Percentiles rank a stretch among this genome's conserved stretches.
These are phyloP conservation scores for Scaptomyza flava DNA, from an alignment of 2,888 invertebrate genomes.

Conservation along the genomic window DNA sequence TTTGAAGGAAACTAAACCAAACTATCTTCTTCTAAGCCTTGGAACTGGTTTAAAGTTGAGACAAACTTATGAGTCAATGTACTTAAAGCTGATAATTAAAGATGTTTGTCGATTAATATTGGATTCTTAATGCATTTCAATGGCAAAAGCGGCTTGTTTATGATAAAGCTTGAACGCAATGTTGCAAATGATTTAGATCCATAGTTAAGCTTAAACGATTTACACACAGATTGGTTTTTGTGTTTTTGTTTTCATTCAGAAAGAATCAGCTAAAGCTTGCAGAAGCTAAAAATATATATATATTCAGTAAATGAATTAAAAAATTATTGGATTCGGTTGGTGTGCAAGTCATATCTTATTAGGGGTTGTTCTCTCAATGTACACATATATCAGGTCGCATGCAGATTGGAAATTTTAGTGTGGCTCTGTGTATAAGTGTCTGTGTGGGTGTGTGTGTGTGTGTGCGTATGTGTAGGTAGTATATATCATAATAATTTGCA, in stretches of 20 bases:
- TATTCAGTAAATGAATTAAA: slow-evolving; percentile 12
- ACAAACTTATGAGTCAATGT: neutral
- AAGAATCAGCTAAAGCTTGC: slow-evolving; percentile 13
- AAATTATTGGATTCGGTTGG: slow-evolving; percentile 23
- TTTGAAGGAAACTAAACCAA: no score
- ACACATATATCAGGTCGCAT: slow-evolving; percentile 22
- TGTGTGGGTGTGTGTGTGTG: slow-evolving; percentile 4
- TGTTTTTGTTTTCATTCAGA: neutral
- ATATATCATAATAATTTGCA: slow-evolving; percentile 52
- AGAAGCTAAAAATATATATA: slow-evolving; percentile 8
- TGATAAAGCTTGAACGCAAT: slow-evolving; percentile 31
- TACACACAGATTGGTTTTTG: neutral
- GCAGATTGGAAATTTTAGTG: slow-evolving; percentile 38
- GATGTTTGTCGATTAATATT: neutral
- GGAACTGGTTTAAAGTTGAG: neutral
- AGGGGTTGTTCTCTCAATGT: slow-evolving; percentile 20
- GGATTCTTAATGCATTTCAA: neutral
- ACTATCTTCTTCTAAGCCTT: no score
- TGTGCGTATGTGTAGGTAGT: slow-evolving; percentile 32
- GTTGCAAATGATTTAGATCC: slow-evolving; percentile 24
- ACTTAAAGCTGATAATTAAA: neutral
- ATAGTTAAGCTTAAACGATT: neutral
- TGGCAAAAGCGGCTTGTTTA: slow-evolving; percentile 18
- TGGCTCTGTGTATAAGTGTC: slow-evolving; percentile 5
- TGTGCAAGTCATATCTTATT: slow-evolving; percentile 14